These are phyloP conservation scores for Cyanoliseus patagonus DNA, from an alignment of 2,113 vertebrate genomes.

Conservation along the genomic window DNA sequence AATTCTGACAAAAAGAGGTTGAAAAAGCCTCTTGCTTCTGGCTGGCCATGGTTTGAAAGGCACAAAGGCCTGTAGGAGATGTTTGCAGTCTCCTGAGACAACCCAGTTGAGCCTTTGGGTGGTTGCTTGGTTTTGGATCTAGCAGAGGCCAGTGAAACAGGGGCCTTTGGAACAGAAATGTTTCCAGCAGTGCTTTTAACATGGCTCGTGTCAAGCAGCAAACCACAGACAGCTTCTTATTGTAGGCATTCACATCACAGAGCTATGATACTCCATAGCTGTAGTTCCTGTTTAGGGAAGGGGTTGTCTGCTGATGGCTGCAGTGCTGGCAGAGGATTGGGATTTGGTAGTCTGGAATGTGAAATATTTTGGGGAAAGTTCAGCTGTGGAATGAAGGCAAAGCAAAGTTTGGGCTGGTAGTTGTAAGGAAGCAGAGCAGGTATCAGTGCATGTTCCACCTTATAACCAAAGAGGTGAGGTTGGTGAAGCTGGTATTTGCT, in stretches of 20 bases:
- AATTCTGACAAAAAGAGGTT: background rate
- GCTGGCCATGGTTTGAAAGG: background rate
- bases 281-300: background rate
- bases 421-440: background rate
- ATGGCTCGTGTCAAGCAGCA: background rate
- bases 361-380: background rate
- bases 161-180: background rate
- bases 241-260: background rate
- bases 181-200: background rate
- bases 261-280: background rate
- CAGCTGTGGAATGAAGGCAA: background rate
- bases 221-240: background rate
- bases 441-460: fast-evolving
- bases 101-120: background rate
- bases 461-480: background rate
- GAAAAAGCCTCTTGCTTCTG: background rate
- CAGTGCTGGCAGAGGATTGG: background rate
- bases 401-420: background rate
- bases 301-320: background rate
- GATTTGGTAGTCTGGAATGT: background rate
- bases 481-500: background rate
- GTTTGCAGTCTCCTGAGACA: background rate
- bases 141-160: background rate
- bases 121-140: background rate
- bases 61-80: fast-evolving